Percentiles rank a stretch among this genome's conserved stretches.
Evolutionary conservation across 2,888 invertebrate genomes (phyloP).

Genomic region (Pemphredon lugubris): DNA sequence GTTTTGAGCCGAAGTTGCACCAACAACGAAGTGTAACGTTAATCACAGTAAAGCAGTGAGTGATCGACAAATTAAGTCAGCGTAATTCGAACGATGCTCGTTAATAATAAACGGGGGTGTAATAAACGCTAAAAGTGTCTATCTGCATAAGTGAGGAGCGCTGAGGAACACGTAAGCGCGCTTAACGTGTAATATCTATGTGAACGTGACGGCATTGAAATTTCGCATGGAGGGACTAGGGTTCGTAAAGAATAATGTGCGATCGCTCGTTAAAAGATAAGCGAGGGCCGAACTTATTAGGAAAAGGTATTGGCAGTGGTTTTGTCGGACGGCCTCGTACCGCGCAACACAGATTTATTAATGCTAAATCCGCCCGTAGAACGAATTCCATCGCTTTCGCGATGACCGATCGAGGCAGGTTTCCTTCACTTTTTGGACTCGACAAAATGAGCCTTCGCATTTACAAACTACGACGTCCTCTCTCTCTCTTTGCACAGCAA

Average conservation of each 20-base stretch:
- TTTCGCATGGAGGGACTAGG: conserved; percentile 42
- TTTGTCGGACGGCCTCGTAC: conserved; percentile 31
- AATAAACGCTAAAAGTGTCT: not conserved
- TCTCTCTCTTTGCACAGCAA: not conserved
- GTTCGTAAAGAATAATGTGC: conserved; percentile 32
- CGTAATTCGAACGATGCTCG: conserved; percentile 15
- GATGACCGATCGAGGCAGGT: conserved; percentile 28
- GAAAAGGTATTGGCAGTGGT: conserved; percentile 49
- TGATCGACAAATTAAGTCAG: conserved; percentile 32
- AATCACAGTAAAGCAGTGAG: conserved; percentile 46
- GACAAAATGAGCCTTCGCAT: not conserved
- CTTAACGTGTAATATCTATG: not conserved
- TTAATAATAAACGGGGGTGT: conserved; percentile 24
- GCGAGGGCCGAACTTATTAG: conserved; percentile 39
- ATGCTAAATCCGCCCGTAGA: conserved; percentile 7
- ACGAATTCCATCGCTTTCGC: conserved; percentile 13
- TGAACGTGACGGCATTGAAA: conserved; percentile 15
- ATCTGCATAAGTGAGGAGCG: not conserved
- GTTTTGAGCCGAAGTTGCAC: conserved; percentile 54
- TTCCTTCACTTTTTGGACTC: conserved; percentile 1
- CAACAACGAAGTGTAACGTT: conserved; percentile 36
- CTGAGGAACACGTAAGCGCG: not conserved
- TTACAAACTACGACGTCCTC: not conserved
- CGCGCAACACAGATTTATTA: conserved; percentile 3
- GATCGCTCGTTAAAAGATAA: conserved; percentile 13